phyloP scores from a whole-genome alignment of 2,888 invertebrate species.

The Phengaris arion region DNA sequence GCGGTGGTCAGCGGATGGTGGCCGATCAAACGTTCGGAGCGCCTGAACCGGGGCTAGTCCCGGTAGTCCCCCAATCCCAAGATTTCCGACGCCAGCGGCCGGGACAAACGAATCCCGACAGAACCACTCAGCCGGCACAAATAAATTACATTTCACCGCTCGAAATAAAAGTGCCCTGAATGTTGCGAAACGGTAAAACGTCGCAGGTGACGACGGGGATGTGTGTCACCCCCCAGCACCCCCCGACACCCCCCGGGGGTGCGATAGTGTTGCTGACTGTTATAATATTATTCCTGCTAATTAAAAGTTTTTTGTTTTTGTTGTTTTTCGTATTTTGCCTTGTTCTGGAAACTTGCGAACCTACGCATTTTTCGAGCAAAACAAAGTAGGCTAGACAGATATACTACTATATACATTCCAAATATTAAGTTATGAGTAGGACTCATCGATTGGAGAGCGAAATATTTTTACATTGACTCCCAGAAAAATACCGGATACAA shows the following conservation, averaged over 20 bases:
- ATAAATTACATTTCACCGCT: not conserved
- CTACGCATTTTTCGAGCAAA: not conserved
- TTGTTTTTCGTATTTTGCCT: slow-evolving; percentile 12
- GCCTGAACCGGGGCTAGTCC: not conserved
- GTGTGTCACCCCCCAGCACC: not conserved
- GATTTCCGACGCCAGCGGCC: too few species aligned
- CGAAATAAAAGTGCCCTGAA: not conserved
- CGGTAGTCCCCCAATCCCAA: not conserved
- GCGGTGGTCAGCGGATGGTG: not conserved
- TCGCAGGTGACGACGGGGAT: slow-evolving; percentile 7
- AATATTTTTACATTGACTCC: too few species aligned
- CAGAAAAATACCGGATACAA: too few species aligned
- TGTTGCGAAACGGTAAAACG: slow-evolving; percentile 1
- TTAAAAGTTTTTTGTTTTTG: slow-evolving; percentile 11
- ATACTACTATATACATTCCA: not conserved
- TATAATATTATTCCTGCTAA: slow-evolving; percentile 13
- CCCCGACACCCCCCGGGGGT: not conserved
- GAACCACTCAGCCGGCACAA: not conserved
- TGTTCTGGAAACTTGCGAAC: not conserved
- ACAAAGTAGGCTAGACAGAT: not conserved
- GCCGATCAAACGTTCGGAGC: not conserved
- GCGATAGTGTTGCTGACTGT: not conserved
- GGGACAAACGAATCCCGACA: not conserved
- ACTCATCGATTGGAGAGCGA: not conserved
- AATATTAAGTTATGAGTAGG: not conserved